Conservation (phyloP, 2,797 vertebrate species). For the Sciurus carolinensis region DNA sequence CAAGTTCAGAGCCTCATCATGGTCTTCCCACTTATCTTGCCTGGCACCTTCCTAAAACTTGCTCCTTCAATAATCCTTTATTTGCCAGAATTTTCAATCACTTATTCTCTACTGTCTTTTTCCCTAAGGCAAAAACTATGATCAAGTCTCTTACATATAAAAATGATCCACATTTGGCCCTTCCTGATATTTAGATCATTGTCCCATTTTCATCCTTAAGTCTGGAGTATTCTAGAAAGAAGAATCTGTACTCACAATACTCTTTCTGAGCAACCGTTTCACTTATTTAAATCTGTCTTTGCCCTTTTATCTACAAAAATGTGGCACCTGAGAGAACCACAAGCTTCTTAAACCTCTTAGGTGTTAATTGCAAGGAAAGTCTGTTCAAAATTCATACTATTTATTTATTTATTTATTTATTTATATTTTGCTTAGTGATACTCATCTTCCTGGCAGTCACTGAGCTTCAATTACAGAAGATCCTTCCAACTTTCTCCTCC, state of each 20-base stretch:
- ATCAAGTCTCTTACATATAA: not conserved
- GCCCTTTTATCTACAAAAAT: not conserved
- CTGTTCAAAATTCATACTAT: not conserved
- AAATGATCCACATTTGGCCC: not conserved
- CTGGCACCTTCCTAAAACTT: not conserved
- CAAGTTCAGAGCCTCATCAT: not conserved
- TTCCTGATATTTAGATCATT: not conserved
- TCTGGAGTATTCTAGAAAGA: slow-evolving; percentile 6
- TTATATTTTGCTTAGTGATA: not conserved
- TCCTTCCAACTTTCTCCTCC: not conserved
- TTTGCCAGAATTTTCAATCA: slow-evolving; percentile 15
- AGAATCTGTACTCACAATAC: not conserved
- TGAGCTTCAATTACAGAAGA: not conserved
- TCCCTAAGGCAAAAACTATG: slow-evolving; percentile 9
- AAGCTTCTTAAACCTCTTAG: not conserved
- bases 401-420: not conserved
- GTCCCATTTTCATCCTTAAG: not conserved
- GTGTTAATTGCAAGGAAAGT: not conserved
- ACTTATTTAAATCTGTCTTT: not conserved
- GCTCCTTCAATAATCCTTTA: not conserved
- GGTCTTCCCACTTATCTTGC: not conserved
- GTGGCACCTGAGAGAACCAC: not conserved
- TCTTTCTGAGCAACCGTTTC: not conserved
- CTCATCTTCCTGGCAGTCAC: not conserved
- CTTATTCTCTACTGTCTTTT: not conserved